phyloP scores from a whole-genome alignment of 2,113 vertebrate genomes.

The Proterorhinus semilunaris region DNA sequence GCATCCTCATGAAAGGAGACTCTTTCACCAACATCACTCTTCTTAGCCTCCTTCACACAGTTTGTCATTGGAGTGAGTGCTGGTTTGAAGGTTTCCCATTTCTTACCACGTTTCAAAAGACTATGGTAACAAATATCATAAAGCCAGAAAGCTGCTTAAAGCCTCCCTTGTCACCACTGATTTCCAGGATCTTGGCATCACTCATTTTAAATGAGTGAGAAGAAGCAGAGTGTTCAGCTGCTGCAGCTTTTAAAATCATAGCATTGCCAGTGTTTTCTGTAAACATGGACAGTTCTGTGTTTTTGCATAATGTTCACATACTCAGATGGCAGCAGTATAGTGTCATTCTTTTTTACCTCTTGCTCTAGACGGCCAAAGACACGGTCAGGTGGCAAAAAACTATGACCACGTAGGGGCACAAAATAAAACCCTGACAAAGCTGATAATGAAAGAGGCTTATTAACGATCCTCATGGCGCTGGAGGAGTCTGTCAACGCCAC shows the following conservation, averaged over 20 bases:
- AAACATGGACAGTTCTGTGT: slow-evolving; percentile 7
- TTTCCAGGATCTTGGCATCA: not conserved
- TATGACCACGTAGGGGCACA: too few species aligned
- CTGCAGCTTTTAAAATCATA: slow-evolving; percentile 9
- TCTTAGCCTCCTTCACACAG: not conserved
- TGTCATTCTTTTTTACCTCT: slow-evolving; percentile 5
- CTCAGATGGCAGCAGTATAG: not conserved
- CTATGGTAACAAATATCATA: not conserved
- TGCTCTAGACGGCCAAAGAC: not conserved
- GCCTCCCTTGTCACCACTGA: not conserved
- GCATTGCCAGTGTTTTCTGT: slow-evolving; percentile 7
- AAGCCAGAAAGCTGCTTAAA: not conserved
- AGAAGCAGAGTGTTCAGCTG: slow-evolving; percentile 5
- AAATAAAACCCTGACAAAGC: too few species aligned
- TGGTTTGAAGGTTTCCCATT: not conserved
- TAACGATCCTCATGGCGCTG: too few species aligned
- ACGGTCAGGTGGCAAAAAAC: too few species aligned
- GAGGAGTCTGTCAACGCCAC: too few species aligned
- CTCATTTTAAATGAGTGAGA: slow-evolving; percentile 2
- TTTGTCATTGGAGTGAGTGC: not conserved
- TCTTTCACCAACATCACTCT: not conserved
- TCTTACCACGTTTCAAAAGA: not conserved
- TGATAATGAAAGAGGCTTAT: too few species aligned
- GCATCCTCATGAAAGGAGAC: not conserved
- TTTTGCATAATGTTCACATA: not conserved